Evolutionary conservation across 30 jellyfish, hydroid and myxozoan species (phyloP).

Genomic region (Chrysaora quinquecirrha): DNA sequence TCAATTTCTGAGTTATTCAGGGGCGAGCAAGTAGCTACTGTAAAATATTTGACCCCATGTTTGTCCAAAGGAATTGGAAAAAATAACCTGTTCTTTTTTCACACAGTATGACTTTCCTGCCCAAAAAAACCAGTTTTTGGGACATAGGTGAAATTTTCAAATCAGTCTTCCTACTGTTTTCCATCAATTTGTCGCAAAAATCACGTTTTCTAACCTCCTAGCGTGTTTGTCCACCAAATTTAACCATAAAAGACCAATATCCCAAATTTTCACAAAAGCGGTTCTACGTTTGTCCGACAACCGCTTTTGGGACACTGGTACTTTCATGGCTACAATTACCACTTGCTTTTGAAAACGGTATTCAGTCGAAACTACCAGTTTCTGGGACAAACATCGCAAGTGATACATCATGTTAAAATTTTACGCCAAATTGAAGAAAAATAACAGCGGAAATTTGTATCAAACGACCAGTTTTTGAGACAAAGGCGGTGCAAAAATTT

Average conservation of each 20-base stretch:
- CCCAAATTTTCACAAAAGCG: slow-evolving; percentile 2
- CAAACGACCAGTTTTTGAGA: no score
- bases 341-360: background rate
- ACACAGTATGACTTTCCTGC: slow-evolving; percentile 4
- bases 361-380: slow-evolving; percentile 2
- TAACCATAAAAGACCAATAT: background rate
- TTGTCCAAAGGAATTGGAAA: slow-evolving; percentile 1
- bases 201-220: background rate
- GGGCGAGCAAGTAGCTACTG: slow-evolving; percentile 5
- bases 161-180: background rate
- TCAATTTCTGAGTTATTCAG: background rate
- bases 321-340: background rate
- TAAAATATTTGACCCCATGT: background rate
- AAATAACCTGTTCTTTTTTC: background rate
- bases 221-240: slow-evolving; percentile 2
- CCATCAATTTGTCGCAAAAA: slow-evolving; percentile 1
- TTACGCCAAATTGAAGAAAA: no score
- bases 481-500: no score
- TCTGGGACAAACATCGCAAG: background rate
- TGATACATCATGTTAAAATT: no score
- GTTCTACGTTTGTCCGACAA: slow-evolving; percentile 1
- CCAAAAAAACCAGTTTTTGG: background rate
- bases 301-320: slow-evolving; percentile 3
- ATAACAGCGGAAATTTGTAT: no score
- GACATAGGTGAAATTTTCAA: background rate